Conservation (phyloP, 2,888 invertebrate species). For the Piscicola geometra region DNA sequence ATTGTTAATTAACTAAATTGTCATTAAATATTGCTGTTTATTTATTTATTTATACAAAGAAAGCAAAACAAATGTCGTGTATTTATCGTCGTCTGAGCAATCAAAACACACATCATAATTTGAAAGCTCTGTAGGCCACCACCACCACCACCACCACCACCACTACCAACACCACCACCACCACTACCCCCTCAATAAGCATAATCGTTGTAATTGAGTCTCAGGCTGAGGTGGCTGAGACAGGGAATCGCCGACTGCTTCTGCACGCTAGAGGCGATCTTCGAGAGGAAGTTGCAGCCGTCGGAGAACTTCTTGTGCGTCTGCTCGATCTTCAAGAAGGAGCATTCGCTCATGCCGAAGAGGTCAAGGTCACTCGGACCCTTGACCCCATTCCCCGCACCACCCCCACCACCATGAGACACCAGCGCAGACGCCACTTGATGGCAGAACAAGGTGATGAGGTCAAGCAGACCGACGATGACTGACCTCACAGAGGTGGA, state of each 20-base stretch:
- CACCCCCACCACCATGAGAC: too few species aligned
- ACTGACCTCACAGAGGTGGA: not conserved
- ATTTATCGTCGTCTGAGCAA: too few species aligned
- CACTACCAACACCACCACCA: too few species aligned
- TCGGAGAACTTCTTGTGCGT: conserved; percentile 1
- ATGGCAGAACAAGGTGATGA: not conserved
- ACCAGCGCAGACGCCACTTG: not conserved
- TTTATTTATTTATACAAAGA: too few species aligned
- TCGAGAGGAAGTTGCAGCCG: not conserved
- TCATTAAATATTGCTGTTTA: too few species aligned
- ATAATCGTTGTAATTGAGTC: conserved; percentile 5
- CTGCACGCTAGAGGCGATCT: not conserved
- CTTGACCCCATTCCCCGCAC: too few species aligned
- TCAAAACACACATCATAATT: too few species aligned
- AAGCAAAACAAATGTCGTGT: too few species aligned
- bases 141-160: too few species aligned
- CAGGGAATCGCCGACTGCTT: not conserved
- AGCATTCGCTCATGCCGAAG: not conserved
- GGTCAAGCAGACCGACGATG: conserved; percentile 9
- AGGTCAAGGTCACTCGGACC: not conserved
- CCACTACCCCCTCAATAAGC: too few species aligned
- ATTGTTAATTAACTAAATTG: too few species aligned
- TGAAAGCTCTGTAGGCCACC: too few species aligned
- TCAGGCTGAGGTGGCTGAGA: not conserved
- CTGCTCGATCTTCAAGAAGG: not conserved